These are phyloP conservation scores for Lacerta bilineata DNA, from an alignment of 2,797 vertebrate genomes.

Conservation along the genomic window DNA sequence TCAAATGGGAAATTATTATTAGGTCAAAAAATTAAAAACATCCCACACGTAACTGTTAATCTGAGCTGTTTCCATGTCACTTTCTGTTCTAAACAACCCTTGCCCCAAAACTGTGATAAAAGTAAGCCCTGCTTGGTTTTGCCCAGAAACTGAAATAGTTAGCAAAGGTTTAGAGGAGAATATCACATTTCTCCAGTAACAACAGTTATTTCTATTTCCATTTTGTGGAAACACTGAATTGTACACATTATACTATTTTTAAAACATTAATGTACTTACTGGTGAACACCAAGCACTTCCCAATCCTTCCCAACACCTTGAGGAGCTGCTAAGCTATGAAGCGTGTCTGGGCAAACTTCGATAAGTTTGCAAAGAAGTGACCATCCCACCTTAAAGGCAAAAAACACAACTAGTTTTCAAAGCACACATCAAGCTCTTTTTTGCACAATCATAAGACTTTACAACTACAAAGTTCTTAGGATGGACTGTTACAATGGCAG, in stretches of 20 bases:
- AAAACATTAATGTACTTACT: constrained; percentile 84
- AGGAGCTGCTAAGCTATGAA: constrained; percentile 83
- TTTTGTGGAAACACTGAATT: background rate
- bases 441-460: background rate
- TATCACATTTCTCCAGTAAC: background rate
- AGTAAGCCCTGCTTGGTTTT: background rate
- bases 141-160: background rate
- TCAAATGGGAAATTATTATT: background rate
- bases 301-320: constrained; percentile 84
- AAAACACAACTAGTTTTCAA: constrained; percentile 54
- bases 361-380: constrained; percentile 92
- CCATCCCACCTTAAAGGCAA: constrained; percentile 87
- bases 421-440: background rate
- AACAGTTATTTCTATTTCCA: background rate
- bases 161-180: background rate
- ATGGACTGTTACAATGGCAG: background rate
- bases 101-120: background rate
- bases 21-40: no score
- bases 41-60: no score
- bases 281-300: constrained; percentile 89
- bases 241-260: background rate
- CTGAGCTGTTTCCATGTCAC: background rate
- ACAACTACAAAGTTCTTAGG: background rate
- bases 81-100: background rate
- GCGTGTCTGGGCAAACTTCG: constrained; percentile 88